Percentiles rank a stretch among this genome's conserved stretches.
phyloP scores from a whole-genome alignment of 2,113 vertebrate genomes.

The Aramus guarauna region DNA sequence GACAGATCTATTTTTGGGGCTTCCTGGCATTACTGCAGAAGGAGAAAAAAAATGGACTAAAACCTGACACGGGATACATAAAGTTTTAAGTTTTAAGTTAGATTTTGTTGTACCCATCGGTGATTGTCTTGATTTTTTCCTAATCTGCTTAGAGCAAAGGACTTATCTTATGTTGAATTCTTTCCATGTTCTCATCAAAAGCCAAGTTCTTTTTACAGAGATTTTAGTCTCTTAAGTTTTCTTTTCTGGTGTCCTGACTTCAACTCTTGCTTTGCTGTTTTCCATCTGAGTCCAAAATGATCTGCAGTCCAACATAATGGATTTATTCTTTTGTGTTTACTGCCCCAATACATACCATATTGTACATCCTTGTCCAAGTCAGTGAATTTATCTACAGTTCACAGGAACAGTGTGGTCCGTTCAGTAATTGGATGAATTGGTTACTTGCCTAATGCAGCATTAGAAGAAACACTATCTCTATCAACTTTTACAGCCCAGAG shows the following conservation, averaged over 20 bases:
- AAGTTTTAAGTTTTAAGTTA: background rate
- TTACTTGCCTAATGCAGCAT: slow-evolving; percentile 52
- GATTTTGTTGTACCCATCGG: background rate
- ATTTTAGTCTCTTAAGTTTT: slow-evolving; percentile 13
- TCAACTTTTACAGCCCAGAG: slow-evolving; percentile 29
- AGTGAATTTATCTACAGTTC: slow-evolving; percentile 37
- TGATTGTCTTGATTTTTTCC: slow-evolving; percentile 8
- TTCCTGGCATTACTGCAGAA: background rate
- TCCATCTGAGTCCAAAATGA: slow-evolving; percentile 26
- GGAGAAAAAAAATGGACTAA: background rate
- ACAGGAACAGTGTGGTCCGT: slow-evolving; percentile 47
- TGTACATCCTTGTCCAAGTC: slow-evolving; percentile 42
- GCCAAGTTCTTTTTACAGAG: slow-evolving; percentile 33
- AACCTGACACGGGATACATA: background rate
- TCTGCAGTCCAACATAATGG: slow-evolving; percentile 9
- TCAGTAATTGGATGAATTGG: slow-evolving; percentile 42
- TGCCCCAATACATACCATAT: slow-evolving; percentile 35
- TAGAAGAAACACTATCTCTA: slow-evolving; percentile 4
- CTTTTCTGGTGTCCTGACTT: slow-evolving; percentile 56
- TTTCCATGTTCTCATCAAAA: slow-evolving; percentile 45
- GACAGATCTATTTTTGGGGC: slow-evolving; percentile 16
- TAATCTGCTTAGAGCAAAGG: slow-evolving; percentile 39
- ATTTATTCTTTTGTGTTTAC: slow-evolving; percentile 40
- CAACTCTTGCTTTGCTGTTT: slow-evolving; percentile 57
- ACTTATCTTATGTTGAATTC: slow-evolving; percentile 51